Evolutionary conservation across 2,888 invertebrate species (phyloP).

Genomic region (Mesoligia furuncula): DNA sequence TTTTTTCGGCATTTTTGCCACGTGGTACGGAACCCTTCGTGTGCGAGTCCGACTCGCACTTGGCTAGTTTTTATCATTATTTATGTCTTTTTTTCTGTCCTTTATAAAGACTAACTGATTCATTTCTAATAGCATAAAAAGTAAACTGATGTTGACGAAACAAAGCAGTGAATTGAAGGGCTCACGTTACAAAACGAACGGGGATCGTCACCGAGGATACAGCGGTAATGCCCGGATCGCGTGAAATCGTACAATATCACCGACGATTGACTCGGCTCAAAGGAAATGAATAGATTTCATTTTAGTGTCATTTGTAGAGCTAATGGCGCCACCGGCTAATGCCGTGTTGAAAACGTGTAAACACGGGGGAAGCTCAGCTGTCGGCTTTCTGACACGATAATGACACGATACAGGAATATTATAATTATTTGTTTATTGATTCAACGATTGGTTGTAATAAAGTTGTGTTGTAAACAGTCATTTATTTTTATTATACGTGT

Average conservation of each 20-base stretch:
- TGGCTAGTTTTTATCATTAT: no score
- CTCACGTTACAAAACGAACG: constrained; percentile 67
- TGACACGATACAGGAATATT: constrained; percentile 66
- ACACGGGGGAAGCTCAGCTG: constrained; percentile 72
- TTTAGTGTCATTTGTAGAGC: constrained; percentile 90
- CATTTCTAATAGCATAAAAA: constrained; percentile 49
- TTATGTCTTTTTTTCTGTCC: not conserved
- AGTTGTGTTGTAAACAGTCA: constrained; percentile 26
- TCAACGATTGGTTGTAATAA: constrained; percentile 35
- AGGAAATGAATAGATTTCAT: constrained; percentile 91
- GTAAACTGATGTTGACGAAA: constrained; percentile 50
- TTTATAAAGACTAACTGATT: constrained; percentile 35
- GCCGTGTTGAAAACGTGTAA: constrained; percentile 79
- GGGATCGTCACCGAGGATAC: constrained; percentile 71
- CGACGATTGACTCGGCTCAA: constrained; percentile 87
- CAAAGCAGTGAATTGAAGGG: constrained; percentile 61
- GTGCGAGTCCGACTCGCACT: no score
- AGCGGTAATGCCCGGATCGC: constrained; percentile 87
- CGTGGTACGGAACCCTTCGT: no score
- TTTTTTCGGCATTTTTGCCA: no score
- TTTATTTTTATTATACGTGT: constrained; percentile 14
- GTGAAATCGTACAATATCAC: constrained; percentile 88
- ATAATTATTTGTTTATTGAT: constrained; percentile 63
- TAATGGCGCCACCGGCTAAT: constrained; percentile 87
- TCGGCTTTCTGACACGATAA: constrained; percentile 76